Percentiles rank a stretch among this genome's conserved stretches.
phyloP scores from a whole-genome alignment of 2,888 invertebrate species.

The Acronicta alni region DNA sequence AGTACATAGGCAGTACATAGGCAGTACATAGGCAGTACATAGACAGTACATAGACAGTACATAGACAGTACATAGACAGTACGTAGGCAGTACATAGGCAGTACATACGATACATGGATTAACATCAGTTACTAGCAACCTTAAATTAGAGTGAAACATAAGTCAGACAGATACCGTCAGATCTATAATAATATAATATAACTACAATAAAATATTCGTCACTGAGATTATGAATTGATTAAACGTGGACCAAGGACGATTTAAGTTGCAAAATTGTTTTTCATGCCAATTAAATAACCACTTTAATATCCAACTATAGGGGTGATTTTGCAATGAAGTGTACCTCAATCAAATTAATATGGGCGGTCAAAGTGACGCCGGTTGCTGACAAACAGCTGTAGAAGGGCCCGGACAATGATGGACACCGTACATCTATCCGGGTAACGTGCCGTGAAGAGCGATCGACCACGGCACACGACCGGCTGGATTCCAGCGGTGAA shows the following conservation, averaged over 20 bases:
- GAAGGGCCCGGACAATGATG: constrained; percentile 66
- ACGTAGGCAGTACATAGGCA: no score
- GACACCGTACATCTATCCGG: constrained; percentile 65
- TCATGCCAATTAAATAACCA: constrained; percentile 21
- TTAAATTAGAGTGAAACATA: no score
- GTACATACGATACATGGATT: no score
- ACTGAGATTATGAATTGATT: constrained; percentile 66
- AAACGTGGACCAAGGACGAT: constrained; percentile 60
- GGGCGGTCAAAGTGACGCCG: constrained; percentile 53
- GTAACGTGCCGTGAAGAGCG: constrained; percentile 66
- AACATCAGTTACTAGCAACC: no score
- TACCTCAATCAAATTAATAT: constrained; percentile 65
- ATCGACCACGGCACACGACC: constrained; percentile 57
- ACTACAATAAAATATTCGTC: constrained; percentile 35
- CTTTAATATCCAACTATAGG: constrained; percentile 35
- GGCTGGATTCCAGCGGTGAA: constrained; percentile 33
- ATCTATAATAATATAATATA: constrained; percentile 18
- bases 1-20: no score
- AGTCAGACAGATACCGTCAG: background rate
- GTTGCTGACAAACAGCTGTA: constrained; percentile 66
- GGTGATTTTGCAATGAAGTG: constrained; percentile 39
- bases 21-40: no score
- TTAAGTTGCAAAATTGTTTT: constrained; percentile 57
- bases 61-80: no score
- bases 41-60: no score